Evolutionary conservation across 2,113 vertebrate species (phyloP).

Genomic region (Cololabis saira): DNA sequence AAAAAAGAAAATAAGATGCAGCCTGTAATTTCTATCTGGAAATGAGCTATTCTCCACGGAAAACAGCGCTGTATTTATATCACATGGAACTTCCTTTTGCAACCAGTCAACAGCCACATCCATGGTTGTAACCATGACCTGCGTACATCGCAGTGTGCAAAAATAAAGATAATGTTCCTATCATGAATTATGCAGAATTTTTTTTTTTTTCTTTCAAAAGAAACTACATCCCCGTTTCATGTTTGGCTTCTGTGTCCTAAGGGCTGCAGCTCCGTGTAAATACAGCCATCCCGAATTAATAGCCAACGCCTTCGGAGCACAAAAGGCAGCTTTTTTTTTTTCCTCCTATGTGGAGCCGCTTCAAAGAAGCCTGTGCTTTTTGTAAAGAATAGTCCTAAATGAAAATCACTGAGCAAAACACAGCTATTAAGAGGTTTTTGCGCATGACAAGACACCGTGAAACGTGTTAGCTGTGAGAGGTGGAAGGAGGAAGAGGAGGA

Average conservation of each 20-base stretch:
- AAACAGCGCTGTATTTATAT: conserved; percentile 8
- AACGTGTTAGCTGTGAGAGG: conserved; percentile 37
- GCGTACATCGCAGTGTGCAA: conserved; percentile 19
- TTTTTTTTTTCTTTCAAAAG: conserved; percentile 5
- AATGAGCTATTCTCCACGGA: conserved; percentile 13
- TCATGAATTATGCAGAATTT: conserved; percentile 58
- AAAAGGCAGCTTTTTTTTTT: conserved; percentile 1
- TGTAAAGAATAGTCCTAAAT: conserved; percentile 60
- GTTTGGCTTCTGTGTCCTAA: conserved; percentile 43
- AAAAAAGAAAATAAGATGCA: conserved; percentile 3
- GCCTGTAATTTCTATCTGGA: conserved; percentile 2
- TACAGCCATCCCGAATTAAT: conserved; percentile 54
- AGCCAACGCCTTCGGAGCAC: conserved; percentile 44
- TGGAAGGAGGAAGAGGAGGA: conserved; percentile 24
- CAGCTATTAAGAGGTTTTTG: conserved; percentile 60
- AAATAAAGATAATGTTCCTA: conserved; percentile 24
- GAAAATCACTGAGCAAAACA: conserved; percentile 65
- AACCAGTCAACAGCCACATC: conserved; percentile 12
- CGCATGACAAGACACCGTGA: conserved; percentile 46
- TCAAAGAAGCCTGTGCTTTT: conserved; percentile 51
- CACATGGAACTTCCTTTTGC: conserved; percentile 20
- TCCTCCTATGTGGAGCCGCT: conserved; percentile 25
- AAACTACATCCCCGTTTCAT: conserved; percentile 36
- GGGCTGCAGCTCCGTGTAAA: conserved; percentile 41
- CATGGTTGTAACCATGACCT: conserved; percentile 20